Percentiles rank a stretch among this genome's conserved stretches.
Evolutionary conservation across 2,797 vertebrate genomes (phyloP).

Genomic region (Pseudocheirus occidentalis): DNA sequence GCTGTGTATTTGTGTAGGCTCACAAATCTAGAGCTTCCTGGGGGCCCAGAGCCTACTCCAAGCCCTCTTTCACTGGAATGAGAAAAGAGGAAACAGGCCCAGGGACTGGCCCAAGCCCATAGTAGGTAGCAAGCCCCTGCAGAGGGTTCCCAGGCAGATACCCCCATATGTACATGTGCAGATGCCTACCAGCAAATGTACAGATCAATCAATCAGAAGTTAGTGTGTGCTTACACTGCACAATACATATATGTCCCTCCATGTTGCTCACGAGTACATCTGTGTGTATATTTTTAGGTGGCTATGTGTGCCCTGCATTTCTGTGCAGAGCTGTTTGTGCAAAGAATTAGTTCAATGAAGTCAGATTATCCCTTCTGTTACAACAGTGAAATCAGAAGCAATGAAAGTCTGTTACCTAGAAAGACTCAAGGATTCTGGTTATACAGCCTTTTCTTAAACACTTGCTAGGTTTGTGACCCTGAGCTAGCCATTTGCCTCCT

Average conservation of each 20-base stretch:
- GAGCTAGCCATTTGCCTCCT: not conserved
- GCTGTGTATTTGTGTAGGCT: not conserved
- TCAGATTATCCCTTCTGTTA: not conserved
- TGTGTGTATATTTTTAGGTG: conserved; percentile 36
- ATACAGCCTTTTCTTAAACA: not conserved
- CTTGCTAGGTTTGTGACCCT: not conserved
- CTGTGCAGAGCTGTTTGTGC: not conserved
- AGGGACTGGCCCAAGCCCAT: not conserved
- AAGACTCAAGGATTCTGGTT: not conserved
- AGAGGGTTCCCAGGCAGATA: conserved; percentile 24
- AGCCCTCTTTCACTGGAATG: not conserved
- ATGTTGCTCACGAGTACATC: conserved; percentile 10
- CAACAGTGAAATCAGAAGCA: not conserved
- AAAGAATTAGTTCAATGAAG: not conserved
- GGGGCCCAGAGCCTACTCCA: not conserved
- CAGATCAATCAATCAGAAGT: not conserved
- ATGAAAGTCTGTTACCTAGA: not conserved
- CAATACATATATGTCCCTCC: conserved; percentile 16
- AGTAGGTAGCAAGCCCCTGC: conserved; percentile 14
- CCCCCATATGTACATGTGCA: conserved; percentile 32
- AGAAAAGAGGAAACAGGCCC: not conserved
- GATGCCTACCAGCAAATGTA: not conserved
- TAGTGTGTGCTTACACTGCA: conserved; percentile 15
- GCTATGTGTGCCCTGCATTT: not conserved
- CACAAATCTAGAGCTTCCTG: not conserved